Percentiles rank a stretch among this genome's conserved stretches.
Conservation (phyloP, 1,140 invertebrate species). For the Leptoteleia sp. region DNA sequence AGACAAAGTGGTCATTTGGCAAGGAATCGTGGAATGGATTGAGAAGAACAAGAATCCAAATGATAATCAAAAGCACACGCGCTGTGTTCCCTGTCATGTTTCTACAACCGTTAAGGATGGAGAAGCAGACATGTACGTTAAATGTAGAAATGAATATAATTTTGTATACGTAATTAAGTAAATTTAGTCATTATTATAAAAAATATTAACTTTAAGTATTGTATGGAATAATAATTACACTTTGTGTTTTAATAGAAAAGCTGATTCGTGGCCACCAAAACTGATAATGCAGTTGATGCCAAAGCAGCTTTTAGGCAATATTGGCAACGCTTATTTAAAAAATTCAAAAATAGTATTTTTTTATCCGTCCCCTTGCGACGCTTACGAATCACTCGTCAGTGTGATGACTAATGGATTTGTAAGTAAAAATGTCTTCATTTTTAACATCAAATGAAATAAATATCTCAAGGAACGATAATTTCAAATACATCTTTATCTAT, state of each 20-base stretch:
- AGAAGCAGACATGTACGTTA: constrained; percentile 89
- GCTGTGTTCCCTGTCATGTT: constrained; percentile 92
- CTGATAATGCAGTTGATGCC: constrained; percentile 96
- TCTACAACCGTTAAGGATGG: constrained; percentile 89
- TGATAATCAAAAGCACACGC: constrained; percentile 89
- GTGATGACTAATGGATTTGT: constrained; percentile 96
- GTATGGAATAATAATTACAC: too few species aligned
- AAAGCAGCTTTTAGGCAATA: constrained; percentile 92
- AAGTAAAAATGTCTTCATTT: constrained; percentile 81
- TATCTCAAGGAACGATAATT: too few species aligned
- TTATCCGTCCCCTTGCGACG: constrained; percentile 87
- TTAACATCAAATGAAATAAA: too few species aligned
- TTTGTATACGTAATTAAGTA: too few species aligned
- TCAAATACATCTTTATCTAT: too few species aligned
- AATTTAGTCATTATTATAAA: too few species aligned
- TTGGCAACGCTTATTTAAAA: constrained; percentile 92
- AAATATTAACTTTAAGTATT: too few species aligned
- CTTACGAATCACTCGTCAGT: constrained; percentile 91
- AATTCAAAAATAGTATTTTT: constrained; percentile 93
- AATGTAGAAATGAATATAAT: background rate
- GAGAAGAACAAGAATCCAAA: constrained; percentile 88
- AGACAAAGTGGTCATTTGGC: constrained; percentile 90
- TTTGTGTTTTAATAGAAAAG: constrained; percentile 87
- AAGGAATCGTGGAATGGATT: constrained; percentile 93
- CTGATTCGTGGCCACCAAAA: constrained; percentile 95